Conservation (phyloP, 37 sponge, comb jelly and placozoan genomes). For the Beroe ovata region DNA sequence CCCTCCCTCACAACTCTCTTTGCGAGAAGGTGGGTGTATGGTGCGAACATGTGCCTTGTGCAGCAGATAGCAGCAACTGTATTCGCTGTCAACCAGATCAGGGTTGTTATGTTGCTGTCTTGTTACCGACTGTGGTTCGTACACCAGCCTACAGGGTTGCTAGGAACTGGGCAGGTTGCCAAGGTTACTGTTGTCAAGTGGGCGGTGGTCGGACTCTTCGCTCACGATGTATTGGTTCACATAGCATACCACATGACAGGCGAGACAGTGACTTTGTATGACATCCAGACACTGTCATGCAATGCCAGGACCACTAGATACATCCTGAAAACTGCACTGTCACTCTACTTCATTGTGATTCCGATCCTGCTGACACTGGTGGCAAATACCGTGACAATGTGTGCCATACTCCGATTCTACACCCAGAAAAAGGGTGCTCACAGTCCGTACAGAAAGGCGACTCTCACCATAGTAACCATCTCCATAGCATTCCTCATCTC, state of each 20-base stretch:
- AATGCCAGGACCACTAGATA: neutral
- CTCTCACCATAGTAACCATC: constrained; percentile 43
- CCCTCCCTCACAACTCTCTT: constrained; percentile 48
- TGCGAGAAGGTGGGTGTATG: constrained; percentile 8
- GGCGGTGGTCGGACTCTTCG: constrained; percentile 17
- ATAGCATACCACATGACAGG: constrained; percentile 20
- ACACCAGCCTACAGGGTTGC: constrained; percentile 17
- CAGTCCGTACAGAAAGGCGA: constrained; percentile 52
- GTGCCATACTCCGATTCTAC: constrained; percentile 18
- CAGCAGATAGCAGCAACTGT: constrained; percentile 35
- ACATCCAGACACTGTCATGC: constrained; percentile 1
- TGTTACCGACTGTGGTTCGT: constrained; percentile 43
- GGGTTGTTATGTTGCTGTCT: constrained; percentile 11
- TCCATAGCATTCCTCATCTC: constrained; percentile 52
- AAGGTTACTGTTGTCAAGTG: neutral
- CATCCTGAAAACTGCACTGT: neutral
- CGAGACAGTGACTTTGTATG: neutral
- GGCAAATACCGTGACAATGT: neutral
- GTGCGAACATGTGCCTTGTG: constrained; percentile 12
- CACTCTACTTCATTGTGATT: constrained; percentile 40
- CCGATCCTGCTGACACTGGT: constrained; percentile 26
- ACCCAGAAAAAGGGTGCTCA: neutral
- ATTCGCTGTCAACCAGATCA: constrained; percentile 63
- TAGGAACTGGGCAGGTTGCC: neutral
- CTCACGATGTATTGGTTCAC: constrained; percentile 15